These are phyloP conservation scores for Mus caroli DNA, from an alignment of 2,797 vertebrate species.

Conservation along the genomic window DNA sequence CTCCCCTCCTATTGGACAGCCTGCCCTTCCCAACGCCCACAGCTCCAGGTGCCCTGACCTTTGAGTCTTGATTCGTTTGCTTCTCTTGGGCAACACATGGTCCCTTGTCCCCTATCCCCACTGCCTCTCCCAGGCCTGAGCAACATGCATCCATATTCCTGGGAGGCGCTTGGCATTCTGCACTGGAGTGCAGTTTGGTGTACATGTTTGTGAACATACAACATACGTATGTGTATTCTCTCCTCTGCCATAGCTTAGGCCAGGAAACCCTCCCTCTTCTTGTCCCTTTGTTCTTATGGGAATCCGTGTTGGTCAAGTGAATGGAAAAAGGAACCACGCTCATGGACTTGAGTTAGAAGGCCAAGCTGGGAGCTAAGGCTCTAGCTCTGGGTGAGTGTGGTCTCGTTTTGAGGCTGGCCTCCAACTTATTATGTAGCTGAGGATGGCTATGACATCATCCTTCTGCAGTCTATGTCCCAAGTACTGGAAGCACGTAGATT, in stretches of 20 bases:
- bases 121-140: too few species aligned
- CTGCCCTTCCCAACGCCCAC: background rate
- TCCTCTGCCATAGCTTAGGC: background rate
- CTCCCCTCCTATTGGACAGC: background rate
- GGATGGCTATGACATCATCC: background rate
- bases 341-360: background rate
- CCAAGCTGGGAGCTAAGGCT: background rate
- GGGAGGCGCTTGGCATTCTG: background rate
- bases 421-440: background rate
- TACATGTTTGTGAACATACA: too few species aligned
- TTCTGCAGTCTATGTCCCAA: background rate
- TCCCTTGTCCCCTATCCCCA: background rate
- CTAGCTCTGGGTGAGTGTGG: too few species aligned
- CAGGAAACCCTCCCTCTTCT: background rate
- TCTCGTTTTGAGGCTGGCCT: background rate
- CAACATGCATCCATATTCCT: background rate
- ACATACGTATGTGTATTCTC: rapidly evolving
- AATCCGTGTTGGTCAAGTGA: background rate
- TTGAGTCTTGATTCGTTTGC: background rate
- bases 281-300: background rate
- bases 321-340: background rate
- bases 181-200: background rate
- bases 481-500: background rate
- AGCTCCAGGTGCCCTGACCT: background rate
- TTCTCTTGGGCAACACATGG: background rate